Conservation (phyloP, 2,113 vertebrate species). For the Odontesthes bonariensis region DNA sequence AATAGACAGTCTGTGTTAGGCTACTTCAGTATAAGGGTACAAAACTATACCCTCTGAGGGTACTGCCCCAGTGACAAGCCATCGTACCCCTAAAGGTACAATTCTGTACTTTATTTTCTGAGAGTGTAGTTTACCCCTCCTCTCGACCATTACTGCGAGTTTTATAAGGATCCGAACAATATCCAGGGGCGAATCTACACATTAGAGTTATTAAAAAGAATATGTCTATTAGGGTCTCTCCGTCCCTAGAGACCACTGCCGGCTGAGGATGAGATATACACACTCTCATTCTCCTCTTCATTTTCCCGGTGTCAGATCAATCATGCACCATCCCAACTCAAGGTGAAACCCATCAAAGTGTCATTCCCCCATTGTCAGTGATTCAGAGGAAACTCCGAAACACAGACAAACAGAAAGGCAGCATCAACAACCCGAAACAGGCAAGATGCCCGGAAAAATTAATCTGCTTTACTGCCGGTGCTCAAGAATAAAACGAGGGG, state of each 20-base stretch:
- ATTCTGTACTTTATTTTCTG: too few relatives aligned
- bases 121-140: constrained; percentile 35
- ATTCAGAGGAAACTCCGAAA: constrained; percentile 57
- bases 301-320: constrained; percentile 75
- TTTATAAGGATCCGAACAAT: constrained; percentile 59
- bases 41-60: too few relatives aligned
- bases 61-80: too few relatives aligned
- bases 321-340: constrained; percentile 73
- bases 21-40: too few relatives aligned
- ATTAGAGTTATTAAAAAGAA: constrained; percentile 73
- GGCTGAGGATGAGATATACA: constrained; percentile 58
- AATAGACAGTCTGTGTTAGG: too few relatives aligned
- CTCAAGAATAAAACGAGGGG: constrained; percentile 47
- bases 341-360: constrained; percentile 78
- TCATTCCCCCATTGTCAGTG: constrained; percentile 51
- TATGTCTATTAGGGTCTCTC: constrained; percentile 54
- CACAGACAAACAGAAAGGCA: constrained; percentile 62
- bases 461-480: constrained; percentile 65
- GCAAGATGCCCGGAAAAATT: constrained; percentile 56
- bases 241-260: constrained; percentile 39
- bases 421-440: constrained; percentile 50
- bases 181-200: constrained; percentile 59
- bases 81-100: too few relatives aligned
- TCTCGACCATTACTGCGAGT: constrained; percentile 35
- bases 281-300: constrained; percentile 69